phyloP scores from a whole-genome alignment of 1,140 invertebrate species.

The Drosophila carrolli region DNA sequence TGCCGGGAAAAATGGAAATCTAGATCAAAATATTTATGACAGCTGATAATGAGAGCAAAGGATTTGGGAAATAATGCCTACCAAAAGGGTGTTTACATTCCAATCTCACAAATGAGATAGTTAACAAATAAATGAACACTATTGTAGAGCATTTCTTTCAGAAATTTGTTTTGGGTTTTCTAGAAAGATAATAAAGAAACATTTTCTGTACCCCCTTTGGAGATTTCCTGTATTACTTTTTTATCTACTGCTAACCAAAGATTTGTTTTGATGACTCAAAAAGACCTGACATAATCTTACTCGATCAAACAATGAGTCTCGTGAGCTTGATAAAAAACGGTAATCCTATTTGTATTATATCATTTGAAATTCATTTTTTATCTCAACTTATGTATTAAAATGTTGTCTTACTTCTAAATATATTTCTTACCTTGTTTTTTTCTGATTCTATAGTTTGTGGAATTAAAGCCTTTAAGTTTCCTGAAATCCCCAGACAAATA shows the following conservation, averaged over 20 bases:
- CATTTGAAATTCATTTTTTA: neutral
- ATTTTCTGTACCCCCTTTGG: neutral
- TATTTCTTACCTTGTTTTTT: neutral
- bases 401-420: too few relatives aligned
- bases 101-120: conserved; percentile 12
- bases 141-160: conserved; percentile 11
- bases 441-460: neutral
- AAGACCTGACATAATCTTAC: conserved; percentile 13
- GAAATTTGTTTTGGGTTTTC: conserved; percentile 8
- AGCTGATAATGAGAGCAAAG: conserved; percentile 22
- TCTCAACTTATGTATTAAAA: too few relatives aligned
- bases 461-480: neutral
- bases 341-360: too few relatives aligned
- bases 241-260: conserved; percentile 16
- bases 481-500: conserved; percentile 1
- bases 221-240: conserved; percentile 8
- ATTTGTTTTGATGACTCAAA: conserved; percentile 55
- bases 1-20: conserved; percentile 7
- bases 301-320: conserved; percentile 23
- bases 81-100: conserved; percentile 47
- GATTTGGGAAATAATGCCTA: conserved; percentile 9
- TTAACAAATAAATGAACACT: neutral
- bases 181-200: conserved; percentile 7
- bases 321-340: conserved; percentile 25
- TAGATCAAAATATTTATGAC: conserved; percentile 52